A percentile compares a stretch with the other conserved stretches of the same genome.
These are phyloP conservation scores for Steatornis caripensis DNA, from an alignment of 2,113 vertebrate genomes.

Conservation along the genomic window DNA sequence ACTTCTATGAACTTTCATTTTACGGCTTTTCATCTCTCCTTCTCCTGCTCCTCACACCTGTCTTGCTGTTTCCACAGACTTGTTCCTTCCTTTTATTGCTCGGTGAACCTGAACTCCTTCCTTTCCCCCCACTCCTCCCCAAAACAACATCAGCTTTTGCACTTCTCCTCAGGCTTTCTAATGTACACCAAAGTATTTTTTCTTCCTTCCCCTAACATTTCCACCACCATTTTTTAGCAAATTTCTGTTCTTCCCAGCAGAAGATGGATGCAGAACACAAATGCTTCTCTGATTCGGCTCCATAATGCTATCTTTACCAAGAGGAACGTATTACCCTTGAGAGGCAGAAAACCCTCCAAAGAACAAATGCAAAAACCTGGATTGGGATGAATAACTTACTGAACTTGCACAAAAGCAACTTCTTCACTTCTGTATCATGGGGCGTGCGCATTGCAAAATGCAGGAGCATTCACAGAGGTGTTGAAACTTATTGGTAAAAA, in stretches of 20 bases:
- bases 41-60: background rate
- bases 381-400: background rate
- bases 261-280: background rate
- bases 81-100: background rate
- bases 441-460: accelerated
- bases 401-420: background rate
- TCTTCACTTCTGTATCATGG: background rate
- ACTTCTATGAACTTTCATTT: background rate
- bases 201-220: background rate
- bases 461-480: background rate
- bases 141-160: background rate
- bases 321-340: background rate
- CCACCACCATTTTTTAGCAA: accelerated
- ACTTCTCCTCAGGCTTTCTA: background rate
- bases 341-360: background rate
- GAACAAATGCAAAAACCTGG: background rate
- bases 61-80: background rate
- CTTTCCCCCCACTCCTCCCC: background rate
- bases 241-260: background rate
- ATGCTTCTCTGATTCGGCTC: background rate
- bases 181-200: too few species aligned
- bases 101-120: background rate
- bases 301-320: background rate
- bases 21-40: background rate
- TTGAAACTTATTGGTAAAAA: background rate